Conservation (phyloP, 2,113 vertebrate genomes). For the Embiotoca jacksoni region DNA sequence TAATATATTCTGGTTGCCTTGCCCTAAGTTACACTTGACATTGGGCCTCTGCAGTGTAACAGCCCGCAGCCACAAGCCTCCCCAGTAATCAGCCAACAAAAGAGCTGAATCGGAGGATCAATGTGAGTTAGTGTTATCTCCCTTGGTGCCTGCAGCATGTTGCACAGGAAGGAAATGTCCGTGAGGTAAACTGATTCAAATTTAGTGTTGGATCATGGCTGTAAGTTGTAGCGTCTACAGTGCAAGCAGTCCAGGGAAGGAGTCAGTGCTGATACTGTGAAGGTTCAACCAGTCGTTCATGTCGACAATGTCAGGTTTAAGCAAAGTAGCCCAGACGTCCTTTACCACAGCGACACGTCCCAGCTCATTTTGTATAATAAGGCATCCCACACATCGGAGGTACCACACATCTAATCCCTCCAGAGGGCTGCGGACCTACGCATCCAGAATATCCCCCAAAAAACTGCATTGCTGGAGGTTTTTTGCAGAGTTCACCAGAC, state of each 20-base stretch:
- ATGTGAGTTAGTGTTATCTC: constrained; percentile 75
- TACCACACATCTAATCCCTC: too few species aligned
- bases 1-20: constrained; percentile 50
- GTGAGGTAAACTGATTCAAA: constrained; percentile 54
- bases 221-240: constrained; percentile 18
- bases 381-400: background rate
- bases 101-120: constrained; percentile 69
- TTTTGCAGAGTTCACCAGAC: background rate
- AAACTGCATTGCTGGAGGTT: background rate
- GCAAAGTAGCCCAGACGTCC: background rate
- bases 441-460: background rate
- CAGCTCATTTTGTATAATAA: background rate
- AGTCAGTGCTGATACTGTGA: constrained; percentile 8
- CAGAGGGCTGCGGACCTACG: background rate
- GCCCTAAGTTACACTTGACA: constrained; percentile 70
- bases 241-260: constrained; percentile 1
- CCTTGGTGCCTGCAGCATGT: constrained; percentile 49
- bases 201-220: constrained; percentile 32
- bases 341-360: background rate
- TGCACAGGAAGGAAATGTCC: constrained; percentile 51
- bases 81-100: constrained; percentile 68
- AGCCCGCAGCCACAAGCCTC: constrained; percentile 52
- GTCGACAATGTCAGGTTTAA: background rate
- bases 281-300: constrained; percentile 18
- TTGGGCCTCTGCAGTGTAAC: constrained; percentile 57